Base-by-base conservation (phyloP, 2,113 vertebrate genomes). In the Carassius auratus region DNA sequence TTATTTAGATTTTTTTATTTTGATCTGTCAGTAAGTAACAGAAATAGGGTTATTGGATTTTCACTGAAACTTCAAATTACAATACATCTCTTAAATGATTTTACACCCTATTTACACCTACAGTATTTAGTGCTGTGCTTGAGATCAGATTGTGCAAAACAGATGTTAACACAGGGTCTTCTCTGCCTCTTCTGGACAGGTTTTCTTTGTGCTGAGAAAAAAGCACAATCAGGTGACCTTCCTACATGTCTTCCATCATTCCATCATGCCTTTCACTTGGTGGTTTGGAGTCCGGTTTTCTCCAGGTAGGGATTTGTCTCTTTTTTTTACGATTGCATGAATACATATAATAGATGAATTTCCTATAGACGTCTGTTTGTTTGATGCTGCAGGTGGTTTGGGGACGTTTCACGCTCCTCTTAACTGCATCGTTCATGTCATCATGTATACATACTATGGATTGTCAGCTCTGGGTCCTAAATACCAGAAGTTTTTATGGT, bases 211-310 rank as follows among this genome's bases (percentile, higher is more conserved):
- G 85, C 92, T 99, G 87, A 96, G 98, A 91, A 99, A 99, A 93
- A 99, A 97, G 91, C 96, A 95, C 91, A 97, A 92, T 88, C 98
- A 99, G 93, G 94, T 99, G 89, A 98, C 97, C 59, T 99, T 99
- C 90, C 96, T 99, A 87, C 98, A 99, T 84, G 97, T 99, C 85
- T 99, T 95, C 90, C 98, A 99, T 94, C 98, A 99, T 91, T 96
- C 98, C 38, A 97, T 98, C 91, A 99, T 99, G 98, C 96, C 98
- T 1, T 99, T 97, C 94, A 99, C 97, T 89, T 99, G 98, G 98
- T 99, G 98, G 98, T 99, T 99, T 91, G 98, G 98, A 80, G 97
- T 99, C 87, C 96, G 97, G 89, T 99, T 99, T 94, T 92, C 98
- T 91, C 7, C 96, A 96, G 98, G 98, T 98, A 96, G 68, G 13